Base-by-base conservation (phyloP, 1,140 invertebrate genomes). In the Diorhabda sublineata region DNA sequence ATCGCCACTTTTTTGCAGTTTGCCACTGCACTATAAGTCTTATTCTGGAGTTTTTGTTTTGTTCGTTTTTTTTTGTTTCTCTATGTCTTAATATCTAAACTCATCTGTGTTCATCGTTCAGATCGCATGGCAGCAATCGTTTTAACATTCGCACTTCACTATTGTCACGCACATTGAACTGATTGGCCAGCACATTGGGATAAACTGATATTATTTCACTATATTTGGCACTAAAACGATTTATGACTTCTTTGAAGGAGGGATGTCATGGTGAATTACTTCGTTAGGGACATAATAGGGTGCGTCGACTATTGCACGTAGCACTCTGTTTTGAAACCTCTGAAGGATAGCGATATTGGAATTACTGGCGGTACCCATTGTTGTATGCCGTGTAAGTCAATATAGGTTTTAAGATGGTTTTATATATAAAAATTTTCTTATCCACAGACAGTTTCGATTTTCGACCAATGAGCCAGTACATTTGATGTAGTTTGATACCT, bases 391-490 rank as follows among this genome's bases (percentile, higher is more conserved):
- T 26, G 26, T 80, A 77, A 6, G 67, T 77, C 76, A 76, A 80
- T 4, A 79, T 68, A 7, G 78, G 77, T 64, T 76, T 75, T 4
- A 80, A 64, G 4, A 78, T 73, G 2, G 58, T 42, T 58, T 78
- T 76, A 64, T 80, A 77, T 2, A 79, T 45, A 4, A 76, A 57
- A 3, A 78, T n/a, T 74, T 80, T 79, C 66, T 76, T 76, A 42
- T 75, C 45, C 5, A 78, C 11, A 5, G 68, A 74, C 47, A 79
- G 58, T 47, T 68, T 57, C 2, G 72, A 74, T 26, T 69, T 73
- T 64, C 60, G 66, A 6, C 73, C 72, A 11, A 79, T 60, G 8
- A 79, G 59, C 75, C 71, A 80, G 26, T 73, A 73, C 43, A 76
- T n/a, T 70, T 69, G 3, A n/a, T 41, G 42, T 9, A 64, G 6